These are phyloP conservation scores for Penaeus indicus DNA, from an alignment of 1,140 invertebrate genomes.

Conservation along the genomic window DNA sequence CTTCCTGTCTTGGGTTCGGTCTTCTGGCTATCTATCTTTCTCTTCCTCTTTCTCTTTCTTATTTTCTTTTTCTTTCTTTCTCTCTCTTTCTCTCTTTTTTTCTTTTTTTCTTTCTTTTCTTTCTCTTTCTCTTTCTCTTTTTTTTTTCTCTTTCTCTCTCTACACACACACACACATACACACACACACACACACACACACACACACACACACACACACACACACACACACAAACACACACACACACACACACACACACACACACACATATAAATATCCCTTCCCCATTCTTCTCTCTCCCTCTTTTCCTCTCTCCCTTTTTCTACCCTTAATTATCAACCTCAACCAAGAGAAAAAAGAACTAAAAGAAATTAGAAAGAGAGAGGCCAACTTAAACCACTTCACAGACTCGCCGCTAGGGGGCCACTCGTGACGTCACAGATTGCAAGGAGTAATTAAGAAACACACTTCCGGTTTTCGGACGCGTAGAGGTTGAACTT, in stretches of 20 bases:
- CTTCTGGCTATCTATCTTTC: not conserved
- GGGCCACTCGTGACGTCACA: too few species aligned
- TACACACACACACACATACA: not conserved
- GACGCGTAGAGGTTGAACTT: too few species aligned
- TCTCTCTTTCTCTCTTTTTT: not conserved
- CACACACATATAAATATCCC: not conserved
- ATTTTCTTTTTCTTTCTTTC: not conserved
- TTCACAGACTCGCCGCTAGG: too few species aligned
- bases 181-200: not conserved
- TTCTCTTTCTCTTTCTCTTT: too few species aligned
- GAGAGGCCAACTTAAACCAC: too few species aligned
- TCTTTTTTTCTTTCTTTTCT: not conserved
- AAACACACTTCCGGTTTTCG: too few species aligned
- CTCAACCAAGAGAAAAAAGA: not conserved
- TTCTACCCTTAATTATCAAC: not conserved
- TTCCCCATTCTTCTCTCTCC: not conserved
- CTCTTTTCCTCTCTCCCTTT: slow-evolving; percentile 8
- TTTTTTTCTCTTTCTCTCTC: too few species aligned
- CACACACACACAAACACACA: slow-evolving; percentile 26
- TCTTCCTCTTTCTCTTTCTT: slow-evolving; percentile 16
- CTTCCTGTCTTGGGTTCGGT: too few species aligned
- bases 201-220: slow-evolving; percentile 12
- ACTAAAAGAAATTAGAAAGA: not conserved
- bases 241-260: slow-evolving; percentile 19
- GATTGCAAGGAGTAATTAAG: too few species aligned